Evolutionary conservation across 30 jellyfish, hydroid and myxozoan genomes (phyloP), one percentile per base, ranked within the genome.

Genomic region (Catostylus mosaicus): DNA sequence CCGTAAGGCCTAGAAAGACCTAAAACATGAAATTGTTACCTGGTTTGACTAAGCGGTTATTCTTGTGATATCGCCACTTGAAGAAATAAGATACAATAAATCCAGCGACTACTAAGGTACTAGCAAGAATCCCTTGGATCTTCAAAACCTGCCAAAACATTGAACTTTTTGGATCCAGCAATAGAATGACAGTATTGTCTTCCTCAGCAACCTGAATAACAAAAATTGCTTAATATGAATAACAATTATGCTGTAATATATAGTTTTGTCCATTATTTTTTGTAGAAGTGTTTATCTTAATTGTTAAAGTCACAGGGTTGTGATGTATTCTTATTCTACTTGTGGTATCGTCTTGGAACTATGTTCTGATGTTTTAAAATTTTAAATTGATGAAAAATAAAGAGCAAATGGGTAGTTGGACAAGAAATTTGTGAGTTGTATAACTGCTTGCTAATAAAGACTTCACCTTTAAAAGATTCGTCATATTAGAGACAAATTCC

Each of bases 401-500:
- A 46, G 19, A 46, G 19, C 14, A 46, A 46, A 46, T 9, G 19
- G 19, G 60, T 9, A 9, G 11, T 19, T 46, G 19, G 14, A 19
- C 60, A 46, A 46, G 60, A 46, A 46, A 19, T 9, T 46, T 32
- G 14, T 60, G 11, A n/a, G n/a, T n/a, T n/a, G n/a, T n/a, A n/a
- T n/a, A n/a, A n/a, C n/a, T n/a, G n/a, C n/a, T n/a, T n/a, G n/a
- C n/a, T n/a, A 50, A 50, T 2, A 50, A 9, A 6, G 20, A 50
- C 20, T 16, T 50, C 50, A 61, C 89, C 80, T 78, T 26, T 29
- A 78, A 36, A 14, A 19, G 75, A 31, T 11, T 9, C 1, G 90
- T 67, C 90, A 80, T 47, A 26, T 80, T 80, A 38, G 63, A 19
- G 4, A 67, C 83, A 30, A 80, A 63, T 5, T 45, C 65, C 1